Evolutionary conservation across 2,113 vertebrate genomes (phyloP), one percentile per base, ranked within the genome.

Genomic region (Panthera leo): DNA sequence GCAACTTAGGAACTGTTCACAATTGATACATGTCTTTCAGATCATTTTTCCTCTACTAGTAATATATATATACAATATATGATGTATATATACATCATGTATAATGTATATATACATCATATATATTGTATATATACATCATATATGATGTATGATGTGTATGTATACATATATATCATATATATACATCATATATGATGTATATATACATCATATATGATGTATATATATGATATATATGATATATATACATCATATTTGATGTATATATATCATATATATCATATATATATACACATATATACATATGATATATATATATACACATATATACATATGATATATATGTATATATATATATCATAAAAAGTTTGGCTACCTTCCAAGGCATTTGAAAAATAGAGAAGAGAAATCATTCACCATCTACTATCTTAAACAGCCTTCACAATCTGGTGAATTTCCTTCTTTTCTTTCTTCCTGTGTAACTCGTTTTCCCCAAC

Each of bases 401-500:
- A 75, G 27, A 96, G 36, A 85, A 76, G 89, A 89, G 18, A 83
- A 93, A 73, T 96, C 82, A 51, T 10, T 73, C 83, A 67, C 18
- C 93, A 83, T 27, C n/a, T 21, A 78, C 58, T 63, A 92, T n/a
- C 53, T 68, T 39, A 88, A 73, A 48, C 18, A 70, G 11, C 86
- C 12, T 73, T 96, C 51, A 91, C 31, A 55, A 91, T 96, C 87
- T 51, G 42, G 55, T 95, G 25, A 93, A 92, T 89, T 89, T 95
- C 58, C 31, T 82, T 92, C 34, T 86, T 92, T 85, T 55, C 14
- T 67, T 45, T 89, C 25, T 75, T 13, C 13, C 34, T 63, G 67
- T 11, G 10, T 3, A 82, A n/a, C 14, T 90, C 31, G 23, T 63
- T 91, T 91, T 91, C 88, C 71, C 91, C 82, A 85, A 55, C 68